Evolutionary conservation across 1,140 invertebrate genomes (phyloP).

Genomic region (Papilio dardanus): DNA sequence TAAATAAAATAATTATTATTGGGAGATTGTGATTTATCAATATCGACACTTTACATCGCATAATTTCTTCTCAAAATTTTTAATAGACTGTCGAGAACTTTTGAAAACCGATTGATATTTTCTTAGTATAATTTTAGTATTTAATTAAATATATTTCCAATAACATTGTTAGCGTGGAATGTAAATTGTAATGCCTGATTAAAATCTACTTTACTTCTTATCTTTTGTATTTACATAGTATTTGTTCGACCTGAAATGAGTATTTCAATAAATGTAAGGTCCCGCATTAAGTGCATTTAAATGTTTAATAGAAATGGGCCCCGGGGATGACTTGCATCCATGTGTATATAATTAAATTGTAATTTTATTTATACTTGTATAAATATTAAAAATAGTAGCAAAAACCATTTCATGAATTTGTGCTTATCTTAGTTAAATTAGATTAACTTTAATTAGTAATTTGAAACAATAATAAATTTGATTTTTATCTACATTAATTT

Average conservation of each 20-base stretch:
- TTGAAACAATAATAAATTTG: too few species aligned
- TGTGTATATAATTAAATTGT: constrained; percentile 17
- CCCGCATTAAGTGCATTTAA: constrained; percentile 78
- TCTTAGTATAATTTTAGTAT: too few species aligned
- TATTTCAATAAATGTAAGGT: constrained; percentile 3
- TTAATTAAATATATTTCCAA: background rate
- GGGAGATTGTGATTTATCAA: too few species aligned
- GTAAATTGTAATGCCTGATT: background rate
- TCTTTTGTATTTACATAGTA: background rate
- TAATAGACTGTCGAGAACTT: too few species aligned
- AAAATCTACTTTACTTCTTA: constrained; percentile 45
- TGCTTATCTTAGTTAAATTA: too few species aligned
- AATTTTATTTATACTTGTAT: background rate
- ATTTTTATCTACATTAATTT: background rate
- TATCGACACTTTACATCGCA: too few species aligned
- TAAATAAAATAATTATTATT: too few species aligned
- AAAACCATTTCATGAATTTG: too few species aligned
- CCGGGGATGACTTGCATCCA: constrained; percentile 52
- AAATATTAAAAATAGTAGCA: background rate
- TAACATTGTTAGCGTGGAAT: background rate
- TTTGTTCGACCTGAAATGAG: background rate
- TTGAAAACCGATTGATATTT: too few species aligned
- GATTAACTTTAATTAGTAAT: too few species aligned
- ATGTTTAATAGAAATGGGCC: constrained; percentile 73
- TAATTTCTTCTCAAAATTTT: too few species aligned